Conservation (phyloP, 2,888 invertebrate species). For the Xestia ashworthii region DNA sequence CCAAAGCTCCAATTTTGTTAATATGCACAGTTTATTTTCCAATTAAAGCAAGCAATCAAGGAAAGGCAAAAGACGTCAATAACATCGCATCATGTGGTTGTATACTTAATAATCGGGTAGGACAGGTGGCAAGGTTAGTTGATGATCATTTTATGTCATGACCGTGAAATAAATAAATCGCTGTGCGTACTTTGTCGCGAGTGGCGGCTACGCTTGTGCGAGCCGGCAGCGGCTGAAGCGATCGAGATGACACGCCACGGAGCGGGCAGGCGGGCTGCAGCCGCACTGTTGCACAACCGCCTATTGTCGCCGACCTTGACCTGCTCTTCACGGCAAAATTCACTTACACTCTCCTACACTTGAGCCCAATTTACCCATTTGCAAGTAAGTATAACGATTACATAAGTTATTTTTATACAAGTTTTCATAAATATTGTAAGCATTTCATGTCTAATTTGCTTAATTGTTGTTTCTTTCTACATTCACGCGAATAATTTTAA, state of each 20-base stretch:
- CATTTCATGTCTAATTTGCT: slow-evolving; percentile 41
- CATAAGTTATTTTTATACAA: slow-evolving; percentile 58
- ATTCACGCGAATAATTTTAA: slow-evolving; percentile 6
- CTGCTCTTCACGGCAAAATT: slow-evolving; percentile 85
- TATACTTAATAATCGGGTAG: slow-evolving; percentile 58
- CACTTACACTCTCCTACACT: slow-evolving; percentile 80
- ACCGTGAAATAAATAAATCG: slow-evolving; percentile 65
- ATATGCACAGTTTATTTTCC: slow-evolving; percentile 49
- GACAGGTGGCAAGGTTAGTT: slow-evolving; percentile 69
- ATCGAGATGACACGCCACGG: slow-evolving; percentile 71
- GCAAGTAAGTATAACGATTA: slow-evolving; percentile 65
- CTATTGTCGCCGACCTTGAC: slow-evolving; percentile 85
- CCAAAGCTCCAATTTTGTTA: slow-evolving; percentile 37
- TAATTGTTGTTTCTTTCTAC: slow-evolving; percentile 26
- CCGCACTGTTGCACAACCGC: slow-evolving; percentile 81
- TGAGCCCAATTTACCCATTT: slow-evolving; percentile 73
- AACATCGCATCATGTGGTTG: slow-evolving; percentile 55
- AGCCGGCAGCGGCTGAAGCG: slow-evolving; percentile 65
- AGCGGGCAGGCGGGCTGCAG: slow-evolving; percentile 64
- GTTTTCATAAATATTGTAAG: slow-evolving; percentile 46
- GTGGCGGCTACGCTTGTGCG: slow-evolving; percentile 43
- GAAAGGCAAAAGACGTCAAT: slow-evolving; percentile 69
- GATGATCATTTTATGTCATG: slow-evolving; percentile 58
- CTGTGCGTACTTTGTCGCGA: slow-evolving; percentile 37
- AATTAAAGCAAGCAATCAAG: slow-evolving; percentile 71